These are phyloP conservation scores for Cerceris ruficornis DNA, from an alignment of 2,888 invertebrate species.

Conservation along the genomic window DNA sequence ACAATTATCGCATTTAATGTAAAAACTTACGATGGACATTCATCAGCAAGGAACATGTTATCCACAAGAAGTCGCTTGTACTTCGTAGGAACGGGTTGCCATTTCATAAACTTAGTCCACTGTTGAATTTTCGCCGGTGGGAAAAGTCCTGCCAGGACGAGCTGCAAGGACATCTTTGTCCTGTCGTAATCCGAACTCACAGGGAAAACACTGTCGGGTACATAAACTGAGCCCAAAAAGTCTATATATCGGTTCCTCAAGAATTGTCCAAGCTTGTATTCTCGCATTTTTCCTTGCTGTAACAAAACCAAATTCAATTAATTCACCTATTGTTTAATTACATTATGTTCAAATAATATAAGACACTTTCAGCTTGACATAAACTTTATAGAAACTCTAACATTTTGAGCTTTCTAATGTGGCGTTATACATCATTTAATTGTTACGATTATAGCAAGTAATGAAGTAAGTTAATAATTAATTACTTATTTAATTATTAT, in stretches of 20 bases:
- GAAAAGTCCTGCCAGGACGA: slow-evolving; percentile 87
- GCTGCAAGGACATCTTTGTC: slow-evolving; percentile 88
- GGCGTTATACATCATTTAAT: no score
- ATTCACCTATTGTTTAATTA: not conserved
- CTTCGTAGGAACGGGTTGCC: slow-evolving; percentile 87
- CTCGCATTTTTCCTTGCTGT: slow-evolving; percentile 84
- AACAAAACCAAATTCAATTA: slow-evolving; percentile 17
- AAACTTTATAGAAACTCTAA: no score
- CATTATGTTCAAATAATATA: not conserved
- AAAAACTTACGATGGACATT: slow-evolving; percentile 66
- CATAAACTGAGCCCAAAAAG: slow-evolving; percentile 82
- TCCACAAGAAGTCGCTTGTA: slow-evolving; percentile 56
- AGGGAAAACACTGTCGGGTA: slow-evolving; percentile 76
- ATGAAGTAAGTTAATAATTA: not conserved
- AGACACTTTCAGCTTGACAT: no score
- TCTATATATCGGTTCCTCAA: slow-evolving; percentile 82
- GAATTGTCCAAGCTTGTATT: slow-evolving; percentile 82
- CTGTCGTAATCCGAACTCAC: slow-evolving; percentile 88
- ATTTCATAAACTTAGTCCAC: slow-evolving; percentile 84
- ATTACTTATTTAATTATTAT: not conserved
- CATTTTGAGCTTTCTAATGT: no score
- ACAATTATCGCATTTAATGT: not conserved
- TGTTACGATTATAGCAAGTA: no score
- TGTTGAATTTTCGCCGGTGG: slow-evolving; percentile 84
- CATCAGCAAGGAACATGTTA: slow-evolving; percentile 60